Conservation (phyloP, 2,888 invertebrate species). For the Troglohyphantes excavatus region DNA sequence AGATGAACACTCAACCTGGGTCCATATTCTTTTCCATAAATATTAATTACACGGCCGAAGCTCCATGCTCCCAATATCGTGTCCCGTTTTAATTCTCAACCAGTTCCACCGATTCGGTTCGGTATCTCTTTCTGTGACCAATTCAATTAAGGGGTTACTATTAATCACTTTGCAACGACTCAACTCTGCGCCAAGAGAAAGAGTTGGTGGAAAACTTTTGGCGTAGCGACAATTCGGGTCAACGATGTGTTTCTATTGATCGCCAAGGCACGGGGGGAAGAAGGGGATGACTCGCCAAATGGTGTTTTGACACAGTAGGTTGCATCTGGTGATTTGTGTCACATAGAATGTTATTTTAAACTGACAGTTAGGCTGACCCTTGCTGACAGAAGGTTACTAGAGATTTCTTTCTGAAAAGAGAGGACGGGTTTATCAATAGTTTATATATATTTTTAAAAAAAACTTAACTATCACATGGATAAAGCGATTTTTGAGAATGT, state of each 20-base stretch:
- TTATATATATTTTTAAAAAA: too few species aligned
- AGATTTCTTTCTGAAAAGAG: not conserved
- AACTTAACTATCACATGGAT: too few species aligned
- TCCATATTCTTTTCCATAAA: not conserved
- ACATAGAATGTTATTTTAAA: slow-evolving; percentile 22
- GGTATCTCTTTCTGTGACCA: not conserved
- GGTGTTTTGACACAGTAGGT: slow-evolving; percentile 41
- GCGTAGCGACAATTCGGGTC: not conserved
- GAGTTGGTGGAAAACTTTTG: not conserved
- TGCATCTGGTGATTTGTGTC: slow-evolving; percentile 38
- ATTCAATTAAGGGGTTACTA: slow-evolving; percentile 35
- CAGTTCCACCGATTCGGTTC: not conserved
- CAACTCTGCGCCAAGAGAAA: slow-evolving; percentile 6
- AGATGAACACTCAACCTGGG: not conserved
- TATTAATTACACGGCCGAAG: not conserved
- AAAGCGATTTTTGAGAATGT: too few species aligned
- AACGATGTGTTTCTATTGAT: slow-evolving; percentile 33
- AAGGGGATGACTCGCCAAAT: not conserved
- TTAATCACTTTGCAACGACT: slow-evolving; percentile 33
- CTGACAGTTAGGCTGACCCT: slow-evolving; percentile 28
- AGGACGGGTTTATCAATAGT: too few species aligned
- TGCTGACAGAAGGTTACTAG: slow-evolving; percentile 20
- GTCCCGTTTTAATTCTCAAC: not conserved
- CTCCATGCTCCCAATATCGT: not conserved
- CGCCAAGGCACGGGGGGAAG: not conserved